Conservation (phyloP, 2,797 vertebrate genomes). For the Ambastaia sidthimunki region DNA sequence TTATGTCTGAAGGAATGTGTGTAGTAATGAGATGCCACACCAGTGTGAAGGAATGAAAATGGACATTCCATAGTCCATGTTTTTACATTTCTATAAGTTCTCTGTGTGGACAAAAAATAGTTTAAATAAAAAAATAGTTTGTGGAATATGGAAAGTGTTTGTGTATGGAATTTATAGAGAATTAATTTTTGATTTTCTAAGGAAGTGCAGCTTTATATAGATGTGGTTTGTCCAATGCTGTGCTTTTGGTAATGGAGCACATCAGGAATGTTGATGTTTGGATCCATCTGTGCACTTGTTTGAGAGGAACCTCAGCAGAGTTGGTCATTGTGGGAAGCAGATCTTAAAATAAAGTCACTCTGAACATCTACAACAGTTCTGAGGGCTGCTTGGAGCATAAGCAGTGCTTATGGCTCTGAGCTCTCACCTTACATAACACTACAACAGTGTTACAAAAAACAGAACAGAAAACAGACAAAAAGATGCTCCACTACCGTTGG, state of each 20-base stretch:
- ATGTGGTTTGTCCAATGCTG: not conserved
- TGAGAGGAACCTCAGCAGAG: not conserved
- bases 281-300: not conserved
- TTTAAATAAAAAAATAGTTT: conserved; percentile 12
- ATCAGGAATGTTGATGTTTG: not conserved
- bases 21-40: conserved; percentile 73
- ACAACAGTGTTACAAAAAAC: no score
- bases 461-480: no score
- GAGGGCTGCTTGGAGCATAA: no score
- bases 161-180: conserved; percentile 8
- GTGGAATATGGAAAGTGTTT: conserved; percentile 22
- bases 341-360: conserved; percentile 13
- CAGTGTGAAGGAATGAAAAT: conserved; percentile 51
- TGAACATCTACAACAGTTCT: not conserved
- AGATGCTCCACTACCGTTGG: no score
- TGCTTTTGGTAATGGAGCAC: not conserved
- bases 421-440: no score
- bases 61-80: conserved; percentile 72
- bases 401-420: no score
- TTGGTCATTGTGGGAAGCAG: not conserved
- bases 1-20: conserved; percentile 58
- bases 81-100: conserved; percentile 50
- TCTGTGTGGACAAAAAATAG: conserved; percentile 40
- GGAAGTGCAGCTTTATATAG: conserved; percentile 28
- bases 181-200: conserved; percentile 13